Evolutionary conservation across 2,113 vertebrate species (phyloP), one percentile per base, ranked within the genome.

Genomic region (Cynoglossus semilaevis): DNA sequence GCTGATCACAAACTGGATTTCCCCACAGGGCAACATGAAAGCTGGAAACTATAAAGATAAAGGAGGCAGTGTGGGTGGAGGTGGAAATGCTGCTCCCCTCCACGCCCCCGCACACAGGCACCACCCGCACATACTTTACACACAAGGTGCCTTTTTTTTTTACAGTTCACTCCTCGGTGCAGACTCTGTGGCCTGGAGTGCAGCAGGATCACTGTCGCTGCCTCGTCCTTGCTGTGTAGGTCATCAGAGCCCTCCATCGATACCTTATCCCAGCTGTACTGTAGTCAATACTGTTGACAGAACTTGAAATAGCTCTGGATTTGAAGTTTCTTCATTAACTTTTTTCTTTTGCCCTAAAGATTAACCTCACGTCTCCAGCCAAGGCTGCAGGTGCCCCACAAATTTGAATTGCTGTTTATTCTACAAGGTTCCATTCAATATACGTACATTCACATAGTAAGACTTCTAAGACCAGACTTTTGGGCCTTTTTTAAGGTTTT

Each of bases 211-310:
- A 59, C 67, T 70, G 75, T 83, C 68, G 64, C 76, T 80, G 66
- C 77, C 79, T 76, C 77, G 82, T 87, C 85, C 81, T 80, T 84
- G 79, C 76, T 72, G 80, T 86, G 76, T 89, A 88, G 88, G 86
- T 89, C 87, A 86, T 54, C 43, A 15, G 51, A 79, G 82, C 77
- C 79, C 82, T 85, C 77, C 63, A 76, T 87, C 76, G 54, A 83
- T 78, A 77, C 83, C 77, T 74, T 70, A 76, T 81, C 80, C 76
- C 64, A 72, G 81, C 83, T 72, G 67, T 83, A 85, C 70, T 63
- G 68, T 71, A 81, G 73, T 88, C 87, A 50, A 84, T 88, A 82
- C 82, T 82, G 85, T 77, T 83, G 83, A 83, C 77, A 78, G 73
- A 79, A 80, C 75, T 81, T 76, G 70, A 76, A 66, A 79, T 72